phyloP scores from a whole-genome alignment of 2,113 vertebrate genomes.

The Poeciliopsis occidentalis region DNA sequence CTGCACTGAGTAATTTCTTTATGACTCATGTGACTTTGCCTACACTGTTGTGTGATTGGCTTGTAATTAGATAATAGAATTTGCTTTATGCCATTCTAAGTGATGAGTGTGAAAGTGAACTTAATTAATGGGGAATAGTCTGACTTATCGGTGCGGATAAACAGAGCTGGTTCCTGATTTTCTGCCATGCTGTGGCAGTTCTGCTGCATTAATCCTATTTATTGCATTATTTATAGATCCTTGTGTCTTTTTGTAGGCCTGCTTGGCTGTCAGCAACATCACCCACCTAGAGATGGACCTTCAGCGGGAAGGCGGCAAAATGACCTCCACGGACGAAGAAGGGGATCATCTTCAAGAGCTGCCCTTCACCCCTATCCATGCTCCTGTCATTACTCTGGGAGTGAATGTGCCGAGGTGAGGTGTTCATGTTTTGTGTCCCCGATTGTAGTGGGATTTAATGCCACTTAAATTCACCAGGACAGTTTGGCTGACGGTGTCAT shows the following conservation, averaged over 20 bases:
- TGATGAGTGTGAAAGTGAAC: not conserved
- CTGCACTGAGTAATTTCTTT: slow-evolving; percentile 1
- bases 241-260: slow-evolving; percentile 28
- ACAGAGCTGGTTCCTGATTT: not conserved
- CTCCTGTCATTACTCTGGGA: slow-evolving; percentile 83
- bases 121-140: not conserved
- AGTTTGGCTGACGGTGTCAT: not conserved
- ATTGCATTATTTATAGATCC: too few relatives aligned
- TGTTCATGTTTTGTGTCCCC: not conserved
- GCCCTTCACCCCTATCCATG: slow-evolving; percentile 86
- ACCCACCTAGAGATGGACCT: slow-evolving; percentile 84
- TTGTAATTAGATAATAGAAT: not conserved
- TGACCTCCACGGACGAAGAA: not conserved
- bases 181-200: not conserved
- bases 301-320: slow-evolving; percentile 55
- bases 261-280: slow-evolving; percentile 71
- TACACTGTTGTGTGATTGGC: not conserved
- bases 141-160: not conserved
- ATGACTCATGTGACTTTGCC: not conserved
- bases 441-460: not conserved
- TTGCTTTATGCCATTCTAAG: not conserved
- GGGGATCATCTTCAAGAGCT: slow-evolving; percentile 83
- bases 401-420: slow-evolving; percentile 84
- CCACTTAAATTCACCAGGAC: not conserved
- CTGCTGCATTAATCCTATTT: not conserved